Evolutionary conservation across 2,888 invertebrate genomes (phyloP), one percentile per base, ranked within the genome.

Genomic region (Dione vanillae): DNA sequence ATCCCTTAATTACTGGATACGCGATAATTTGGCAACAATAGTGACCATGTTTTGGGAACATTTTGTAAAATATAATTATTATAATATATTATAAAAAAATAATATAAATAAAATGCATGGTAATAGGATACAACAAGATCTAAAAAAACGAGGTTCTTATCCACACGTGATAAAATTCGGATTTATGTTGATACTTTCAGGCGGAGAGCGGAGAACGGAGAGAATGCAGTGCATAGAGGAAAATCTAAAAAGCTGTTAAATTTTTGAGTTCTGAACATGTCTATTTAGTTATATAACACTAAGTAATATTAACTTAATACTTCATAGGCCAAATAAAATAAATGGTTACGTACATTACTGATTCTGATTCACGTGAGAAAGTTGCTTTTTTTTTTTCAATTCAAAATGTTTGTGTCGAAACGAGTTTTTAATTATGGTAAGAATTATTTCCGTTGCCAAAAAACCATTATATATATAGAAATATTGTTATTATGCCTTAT

Each of bases 51-150:
- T n/a, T n/a, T n/a, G 74, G 77, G 66, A 77, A 75, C 81, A 83
- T 82, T 81, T 80, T 82, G 81, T 82, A 82, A 82, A 75, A 67
- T 83, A 83, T 84, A 82, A 83, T 83, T 85, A 84, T 5, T 27
- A 27, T 27, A 27, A 27, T 2, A 27, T 27, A 27, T 27, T 27
- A 27, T 27, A 3, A 27, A 27, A 27, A 27, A 27, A 27, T 3
- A 27, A 27, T 5, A n/a, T 27, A 27, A 27, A 27, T 27, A 5
- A 27, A 27, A 27, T 3, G n/a, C n/a, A 27, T 3, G 2, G 2
- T 27, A 27, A 27, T 3, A 5, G 27, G 5, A 5, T 27, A 27
- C 27, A 27, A 27, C 5, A 27, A 3, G 5, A 27, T 27, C 27
- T 5, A 27, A 27, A 3, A 27, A 27, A 27, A 5, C 27, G 5